Evolutionary conservation across 1,140 invertebrate genomes (phyloP).

Genomic region (Dolichoris vasculosae): DNA sequence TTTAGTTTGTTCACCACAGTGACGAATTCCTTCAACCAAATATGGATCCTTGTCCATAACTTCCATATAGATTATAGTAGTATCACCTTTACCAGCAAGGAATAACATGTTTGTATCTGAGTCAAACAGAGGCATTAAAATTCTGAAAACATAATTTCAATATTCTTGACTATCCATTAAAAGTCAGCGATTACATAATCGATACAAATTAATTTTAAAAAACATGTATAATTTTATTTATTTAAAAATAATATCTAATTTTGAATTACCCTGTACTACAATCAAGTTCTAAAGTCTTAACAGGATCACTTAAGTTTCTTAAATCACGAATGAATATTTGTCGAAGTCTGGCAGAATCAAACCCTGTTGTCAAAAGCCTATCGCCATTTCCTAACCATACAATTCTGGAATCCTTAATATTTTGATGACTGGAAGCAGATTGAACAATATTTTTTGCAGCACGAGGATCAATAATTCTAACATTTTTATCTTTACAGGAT

Average conservation of each 20-base stretch:
- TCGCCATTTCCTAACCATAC: slow-evolving; percentile 91
- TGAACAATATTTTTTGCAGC: slow-evolving; percentile 78
- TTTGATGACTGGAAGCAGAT: slow-evolving; percentile 85
- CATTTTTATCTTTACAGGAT: slow-evolving; percentile 88
- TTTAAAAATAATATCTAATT: not conserved
- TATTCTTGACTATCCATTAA: not conserved
- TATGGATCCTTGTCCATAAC: slow-evolving; percentile 89
- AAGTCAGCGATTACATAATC: not conserved
- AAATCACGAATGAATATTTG: slow-evolving; percentile 92
- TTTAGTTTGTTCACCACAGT: slow-evolving; percentile 92
- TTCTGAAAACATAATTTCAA: slow-evolving; percentile 71
- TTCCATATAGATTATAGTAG: slow-evolving; percentile 90
- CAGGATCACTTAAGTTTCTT: slow-evolving; percentile 84
- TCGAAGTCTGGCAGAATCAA: slow-evolving; percentile 84
- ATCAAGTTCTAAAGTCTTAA: slow-evolving; percentile 88
- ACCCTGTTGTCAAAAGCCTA: slow-evolving; percentile 87
- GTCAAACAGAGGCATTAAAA: slow-evolving; percentile 92
- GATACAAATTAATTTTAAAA: not conserved
- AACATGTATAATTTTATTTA: slow-evolving; percentile 2
- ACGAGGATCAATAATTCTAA: slow-evolving; percentile 88
- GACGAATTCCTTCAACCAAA: slow-evolving; percentile 87
- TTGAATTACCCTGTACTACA: slow-evolving; percentile 87
- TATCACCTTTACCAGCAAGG: slow-evolving; percentile 93
- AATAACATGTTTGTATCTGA: slow-evolving; percentile 95
- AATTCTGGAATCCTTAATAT: slow-evolving; percentile 91